Percentiles rank a stretch among this genome's conserved stretches.
These are phyloP conservation scores for Gallinago nigripennis DNA, from an alignment of 2,797 vertebrate species.

Conservation along the genomic window DNA sequence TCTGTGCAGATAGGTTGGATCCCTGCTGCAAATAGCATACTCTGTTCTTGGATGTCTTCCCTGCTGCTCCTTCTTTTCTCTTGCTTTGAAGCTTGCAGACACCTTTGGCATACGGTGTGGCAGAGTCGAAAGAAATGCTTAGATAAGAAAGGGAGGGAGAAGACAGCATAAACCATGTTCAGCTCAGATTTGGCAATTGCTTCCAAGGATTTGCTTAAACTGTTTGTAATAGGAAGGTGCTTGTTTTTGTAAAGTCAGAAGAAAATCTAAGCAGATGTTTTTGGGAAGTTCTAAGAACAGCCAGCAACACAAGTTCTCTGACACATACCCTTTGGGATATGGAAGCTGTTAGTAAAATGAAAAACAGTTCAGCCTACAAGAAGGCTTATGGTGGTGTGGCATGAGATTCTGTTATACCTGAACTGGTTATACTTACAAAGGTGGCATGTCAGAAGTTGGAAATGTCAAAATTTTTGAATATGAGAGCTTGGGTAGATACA, in stretches of 20 bases:
- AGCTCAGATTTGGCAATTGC: not conserved
- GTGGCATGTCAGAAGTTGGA: not conserved
- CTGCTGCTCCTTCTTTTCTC: not conserved
- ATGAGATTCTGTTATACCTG: not conserved
- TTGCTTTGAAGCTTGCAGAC: not conserved
- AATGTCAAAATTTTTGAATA: not conserved
- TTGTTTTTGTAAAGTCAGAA: not conserved
- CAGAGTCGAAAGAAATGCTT: not conserved
- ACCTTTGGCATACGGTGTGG: not conserved
- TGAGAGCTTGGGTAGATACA: rapidly evolving
- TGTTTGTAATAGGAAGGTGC: not conserved
- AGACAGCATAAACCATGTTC: not conserved
- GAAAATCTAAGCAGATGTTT: not conserved
- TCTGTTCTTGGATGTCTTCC: not conserved
- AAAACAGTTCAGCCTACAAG: not conserved
- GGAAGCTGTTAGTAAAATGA: not conserved
- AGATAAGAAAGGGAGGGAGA: not conserved
- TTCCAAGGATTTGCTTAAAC: not conserved
- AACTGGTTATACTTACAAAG: not conserved
- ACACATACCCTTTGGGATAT: not conserved
- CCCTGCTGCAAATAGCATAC: not conserved
- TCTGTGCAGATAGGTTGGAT: not conserved
- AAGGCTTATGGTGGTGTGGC: not conserved
- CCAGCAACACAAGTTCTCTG: not conserved
- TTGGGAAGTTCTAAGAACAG: not conserved